Evolutionary conservation across 2,888 invertebrate genomes (phyloP).

Genomic region (Lasius fuliginosus): DNA sequence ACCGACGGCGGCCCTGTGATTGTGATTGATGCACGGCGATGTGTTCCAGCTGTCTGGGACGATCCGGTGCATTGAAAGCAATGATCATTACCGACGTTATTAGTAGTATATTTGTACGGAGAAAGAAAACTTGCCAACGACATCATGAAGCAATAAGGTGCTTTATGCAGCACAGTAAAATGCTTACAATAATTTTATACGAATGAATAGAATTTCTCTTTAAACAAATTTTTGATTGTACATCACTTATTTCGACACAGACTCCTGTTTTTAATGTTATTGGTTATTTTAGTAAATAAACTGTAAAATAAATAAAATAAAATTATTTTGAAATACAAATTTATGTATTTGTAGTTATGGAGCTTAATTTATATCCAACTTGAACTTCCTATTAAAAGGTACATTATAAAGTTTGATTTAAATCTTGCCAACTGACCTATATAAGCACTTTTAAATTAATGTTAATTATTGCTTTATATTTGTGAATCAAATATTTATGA

Average conservation of each 20-base stretch:
- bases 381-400: background rate
- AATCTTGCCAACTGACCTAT: background rate
- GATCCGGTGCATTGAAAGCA: background rate
- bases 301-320: background rate
- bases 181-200: background rate
- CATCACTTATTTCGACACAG: background rate
- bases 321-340: background rate
- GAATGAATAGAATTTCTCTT: background rate
- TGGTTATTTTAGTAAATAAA: background rate
- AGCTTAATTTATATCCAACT: background rate
- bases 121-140: background rate
- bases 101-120: background rate
- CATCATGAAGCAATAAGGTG: background rate
- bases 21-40: slow-evolving; percentile 18
- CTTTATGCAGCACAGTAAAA: background rate
- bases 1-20: background rate
- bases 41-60: background rate
- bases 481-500: background rate
- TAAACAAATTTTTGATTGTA: background rate
- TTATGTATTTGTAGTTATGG: background rate
- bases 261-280: background rate
- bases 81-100: background rate
- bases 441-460: background rate
- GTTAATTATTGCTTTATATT: background rate
- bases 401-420: background rate